Percentiles rank a stretch among this genome's conserved stretches.
Evolutionary conservation across 2,797 vertebrate genomes (phyloP).

Genomic region (Tangara arthus): DNA sequence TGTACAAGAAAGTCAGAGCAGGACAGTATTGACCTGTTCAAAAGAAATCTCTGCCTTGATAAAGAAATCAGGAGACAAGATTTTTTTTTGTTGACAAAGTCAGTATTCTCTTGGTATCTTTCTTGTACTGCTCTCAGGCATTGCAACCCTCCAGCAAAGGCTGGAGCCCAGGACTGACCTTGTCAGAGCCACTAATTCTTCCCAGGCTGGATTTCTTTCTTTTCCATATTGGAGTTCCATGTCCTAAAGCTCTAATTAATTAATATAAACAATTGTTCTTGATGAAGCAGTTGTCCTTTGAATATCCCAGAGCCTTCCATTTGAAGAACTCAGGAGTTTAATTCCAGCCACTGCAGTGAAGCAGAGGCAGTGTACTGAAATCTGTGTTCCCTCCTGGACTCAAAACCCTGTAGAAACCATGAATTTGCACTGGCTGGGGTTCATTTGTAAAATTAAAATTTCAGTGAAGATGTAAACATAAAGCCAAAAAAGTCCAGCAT

Average conservation of each 20-base stretch:
- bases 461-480: neutral
- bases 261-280: neutral
- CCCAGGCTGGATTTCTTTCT: neutral
- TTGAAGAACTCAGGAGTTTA: neutral
- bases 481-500: neutral
- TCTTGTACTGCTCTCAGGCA: neutral
- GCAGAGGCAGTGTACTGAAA: neutral
- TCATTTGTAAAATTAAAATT: slow-evolving; percentile 2
- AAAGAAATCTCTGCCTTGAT: neutral
- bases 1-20: neutral
- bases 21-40: neutral
- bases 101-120: neutral
- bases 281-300: neutral
- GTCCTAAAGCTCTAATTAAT: neutral
- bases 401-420: neutral
- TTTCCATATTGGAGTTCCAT: neutral
- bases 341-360: neutral
- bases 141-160: neutral
- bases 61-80: neutral
- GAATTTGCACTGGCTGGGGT: neutral
- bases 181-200: neutral
- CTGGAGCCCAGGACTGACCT: neutral
- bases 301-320: neutral
- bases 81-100: neutral
- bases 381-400: neutral